Evolutionary conservation across 2,113 vertebrate genomes (phyloP), one percentile per base, ranked within the genome.

Genomic region (Coreoperca whiteheadi): DNA sequence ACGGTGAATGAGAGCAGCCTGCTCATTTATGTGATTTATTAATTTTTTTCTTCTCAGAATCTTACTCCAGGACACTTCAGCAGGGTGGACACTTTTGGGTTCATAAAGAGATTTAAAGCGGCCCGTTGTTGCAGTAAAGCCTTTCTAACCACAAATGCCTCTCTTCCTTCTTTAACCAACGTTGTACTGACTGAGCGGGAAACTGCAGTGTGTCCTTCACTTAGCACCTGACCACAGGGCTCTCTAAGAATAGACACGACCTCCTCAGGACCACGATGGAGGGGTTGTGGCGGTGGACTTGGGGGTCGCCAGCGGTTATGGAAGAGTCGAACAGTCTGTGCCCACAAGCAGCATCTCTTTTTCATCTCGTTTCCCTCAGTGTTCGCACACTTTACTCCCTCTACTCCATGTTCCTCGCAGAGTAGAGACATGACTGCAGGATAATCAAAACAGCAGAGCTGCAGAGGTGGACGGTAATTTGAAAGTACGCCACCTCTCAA

Each of bases 171-270:
- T 60, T 56, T n/a, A 54, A 65, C 57, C 37, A 2, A 51, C 20
- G 48, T 6, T 25, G 48, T 1, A 20, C 28, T 21, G 65, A 57
- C 46, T 48, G 48, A 74, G 34, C 20, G 51, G 28, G 21, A 71
- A 34, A 66, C 56, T 8, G n/a, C 11, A 60, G 34, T 10, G 53
- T 39, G 74, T 78, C 46, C 61, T 32, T 51, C 79, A 57, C 37
- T 78, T 56, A 50, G 56, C 74, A 59, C 59, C 77, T 53, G 61
- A 86, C 79, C 74, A 69, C 68, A 48, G 60, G 54, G 37, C 46
- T 34, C n/a, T 54, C 68, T 78, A 43, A 61, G 74, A 77, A 77
- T 68, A 74, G 74, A 50, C n/a, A 10, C 2, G 60, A 8, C 64
- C 59, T 39, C 59, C 41, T 57, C 20, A 51, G 59, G 66, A 71